Conservation (phyloP, 1,140 invertebrate genomes). For the Augochlora pura region DNA sequence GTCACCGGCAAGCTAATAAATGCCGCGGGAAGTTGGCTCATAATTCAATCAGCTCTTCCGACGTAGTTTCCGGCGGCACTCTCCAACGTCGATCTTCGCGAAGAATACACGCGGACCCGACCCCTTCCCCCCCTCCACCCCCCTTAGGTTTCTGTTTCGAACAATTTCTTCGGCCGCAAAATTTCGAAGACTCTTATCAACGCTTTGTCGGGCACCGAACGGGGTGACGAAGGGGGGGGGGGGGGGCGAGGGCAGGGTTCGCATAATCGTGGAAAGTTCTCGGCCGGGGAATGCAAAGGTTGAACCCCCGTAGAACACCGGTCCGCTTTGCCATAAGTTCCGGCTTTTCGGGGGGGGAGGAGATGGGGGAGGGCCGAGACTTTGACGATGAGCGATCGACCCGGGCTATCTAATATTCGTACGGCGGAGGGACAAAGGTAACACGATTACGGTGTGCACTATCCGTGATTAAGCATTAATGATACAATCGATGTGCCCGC, state of each 20-base stretch:
- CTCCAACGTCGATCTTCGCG: no score
- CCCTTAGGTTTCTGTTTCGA: not conserved
- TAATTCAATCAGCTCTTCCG: not conserved
- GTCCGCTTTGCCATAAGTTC: no score
- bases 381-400: slow-evolving; percentile 39
- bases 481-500: slow-evolving; percentile 52
- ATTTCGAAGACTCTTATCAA: not conserved
- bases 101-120: not conserved
- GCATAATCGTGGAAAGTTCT: no score
- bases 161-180: not conserved
- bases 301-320: no score
- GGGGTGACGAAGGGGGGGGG: no score
- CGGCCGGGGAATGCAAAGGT: no score
- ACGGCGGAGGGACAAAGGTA: slow-evolving; percentile 45
- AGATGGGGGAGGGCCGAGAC: no score
- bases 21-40: not conserved
- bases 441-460: slow-evolving; percentile 55
- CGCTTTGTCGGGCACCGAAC: no score
- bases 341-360: slow-evolving; percentile 21
- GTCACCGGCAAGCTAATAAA: not conserved
- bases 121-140: no score
- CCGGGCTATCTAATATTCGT: slow-evolving; percentile 47
- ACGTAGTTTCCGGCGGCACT: not conserved
- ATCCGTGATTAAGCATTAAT: slow-evolving; percentile 62
- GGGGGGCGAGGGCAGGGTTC: no score